Percentiles rank a stretch among this genome's conserved stretches.
Evolutionary conservation across 2,888 invertebrate genomes (phyloP).

Genomic region (Dryomyza anilis): DNA sequence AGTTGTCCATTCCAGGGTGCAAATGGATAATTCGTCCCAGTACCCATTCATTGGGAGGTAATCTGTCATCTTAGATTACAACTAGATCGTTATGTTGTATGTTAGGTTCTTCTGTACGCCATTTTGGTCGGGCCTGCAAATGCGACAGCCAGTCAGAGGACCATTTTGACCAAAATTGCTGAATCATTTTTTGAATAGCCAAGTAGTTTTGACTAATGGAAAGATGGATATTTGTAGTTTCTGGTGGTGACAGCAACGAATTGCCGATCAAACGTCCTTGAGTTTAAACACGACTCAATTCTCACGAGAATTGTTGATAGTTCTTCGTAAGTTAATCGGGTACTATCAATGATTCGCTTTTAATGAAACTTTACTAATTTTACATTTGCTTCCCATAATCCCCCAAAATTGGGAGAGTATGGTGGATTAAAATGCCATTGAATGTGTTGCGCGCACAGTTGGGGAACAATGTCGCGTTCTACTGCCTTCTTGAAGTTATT

Average conservation of each 20-base stretch:
- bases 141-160: too few relatives aligned
- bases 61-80: constrained; percentile 21
- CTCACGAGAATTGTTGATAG: too few relatives aligned
- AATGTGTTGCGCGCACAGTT: not conserved
- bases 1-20: too few relatives aligned
- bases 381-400: constrained; percentile 6
- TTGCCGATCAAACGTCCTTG: constrained; percentile 15
- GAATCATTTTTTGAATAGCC: constrained; percentile 4
- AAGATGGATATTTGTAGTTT: too few relatives aligned
- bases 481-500: not conserved
- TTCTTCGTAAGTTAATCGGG: too few relatives aligned
- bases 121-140: too few relatives aligned
- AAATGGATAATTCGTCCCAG: too few relatives aligned
- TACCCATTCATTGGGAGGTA: not conserved
- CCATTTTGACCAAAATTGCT: too few relatives aligned
- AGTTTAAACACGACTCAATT: too few relatives aligned
- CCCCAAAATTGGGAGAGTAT: constrained; percentile 9
- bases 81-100: constrained; percentile 25
- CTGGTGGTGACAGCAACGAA: too few relatives aligned
- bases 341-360: constrained; percentile 14
- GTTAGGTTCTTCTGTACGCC: constrained; percentile 19
- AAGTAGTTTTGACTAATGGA: constrained; percentile 14
- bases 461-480: not conserved
- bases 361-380: constrained; percentile 19
- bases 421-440: constrained; percentile 14